A percentile compares a stretch with the other conserved stretches of the same genome.
Evolutionary conservation across 2,797 vertebrate genomes (phyloP).

Genomic region (Sardinella longiceps): DNA sequence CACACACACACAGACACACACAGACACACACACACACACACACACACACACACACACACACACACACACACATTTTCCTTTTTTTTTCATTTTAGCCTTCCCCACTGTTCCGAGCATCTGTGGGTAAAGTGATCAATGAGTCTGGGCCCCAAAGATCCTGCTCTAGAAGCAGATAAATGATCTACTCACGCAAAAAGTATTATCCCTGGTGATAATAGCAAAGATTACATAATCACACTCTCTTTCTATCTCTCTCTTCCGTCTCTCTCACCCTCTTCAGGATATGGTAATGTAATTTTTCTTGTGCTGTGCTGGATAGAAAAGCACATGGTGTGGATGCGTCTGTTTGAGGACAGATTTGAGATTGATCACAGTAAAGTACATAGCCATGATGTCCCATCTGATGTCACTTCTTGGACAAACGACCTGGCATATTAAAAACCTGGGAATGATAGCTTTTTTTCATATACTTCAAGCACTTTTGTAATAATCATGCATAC

Average conservation of each 20-base stretch:
- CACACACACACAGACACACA: too few species aligned
- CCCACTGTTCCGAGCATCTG: not conserved
- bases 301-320: not conserved
- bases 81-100: not conserved
- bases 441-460: too few species aligned
- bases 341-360: not conserved
- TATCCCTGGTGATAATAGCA: not conserved
- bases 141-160: not conserved
- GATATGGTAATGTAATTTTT: conserved; percentile 1
- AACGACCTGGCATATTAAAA: not conserved
- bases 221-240: conserved; percentile 2
- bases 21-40: too few species aligned
- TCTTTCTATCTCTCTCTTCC: not conserved
- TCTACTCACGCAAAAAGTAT: not conserved
- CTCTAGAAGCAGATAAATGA: not conserved
- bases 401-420: not conserved
- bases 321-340: not conserved
- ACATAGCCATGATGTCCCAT: not conserved
- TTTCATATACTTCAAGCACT: not conserved
- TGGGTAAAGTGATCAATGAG: not conserved
- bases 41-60: too few species aligned
- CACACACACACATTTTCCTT: too few species aligned
- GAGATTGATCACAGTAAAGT: not conserved
- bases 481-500: not conserved
- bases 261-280: not conserved